phyloP scores from a whole-genome alignment of 2,888 invertebrate species.

The Erebia epiphron region DNA sequence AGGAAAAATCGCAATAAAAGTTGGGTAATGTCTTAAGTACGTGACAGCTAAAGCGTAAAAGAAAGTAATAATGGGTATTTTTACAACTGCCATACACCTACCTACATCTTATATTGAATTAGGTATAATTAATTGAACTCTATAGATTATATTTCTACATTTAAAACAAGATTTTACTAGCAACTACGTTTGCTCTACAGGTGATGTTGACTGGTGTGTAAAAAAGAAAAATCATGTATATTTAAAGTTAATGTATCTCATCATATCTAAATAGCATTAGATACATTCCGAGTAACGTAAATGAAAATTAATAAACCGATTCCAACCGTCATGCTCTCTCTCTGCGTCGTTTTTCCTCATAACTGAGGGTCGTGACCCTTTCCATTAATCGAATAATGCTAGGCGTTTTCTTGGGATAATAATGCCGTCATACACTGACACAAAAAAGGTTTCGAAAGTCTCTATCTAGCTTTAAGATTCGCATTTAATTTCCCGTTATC shows the following conservation, averaged over 20 bases:
- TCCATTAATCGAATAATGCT: too few relatives aligned
- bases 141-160: background rate
- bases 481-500: conserved; percentile 35
- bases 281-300: background rate
- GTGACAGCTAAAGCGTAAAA: conserved; percentile 32
- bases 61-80: conserved; percentile 29
- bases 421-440: conserved; percentile 12
- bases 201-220: background rate
- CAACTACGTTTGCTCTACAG: background rate
- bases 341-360: too few relatives aligned
- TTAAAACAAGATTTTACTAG: background rate
- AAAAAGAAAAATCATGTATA: too few relatives aligned
- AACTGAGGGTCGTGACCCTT: too few relatives aligned
- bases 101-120: background rate
- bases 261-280: background rate
- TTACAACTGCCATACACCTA: conserved; percentile 17
- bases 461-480: conserved; percentile 21
- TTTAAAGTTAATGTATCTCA: background rate
- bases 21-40: conserved; percentile 32
- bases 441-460: conserved; percentile 25
- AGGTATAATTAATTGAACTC: background rate
- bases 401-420: too few relatives aligned
- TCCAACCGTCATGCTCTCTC: too few relatives aligned
- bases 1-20: conserved; percentile 29
- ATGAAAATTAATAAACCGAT: conserved; percentile 17